These are phyloP conservation scores for Aricia agestis DNA, from an alignment of 1,140 invertebrate genomes.

Conservation along the genomic window DNA sequence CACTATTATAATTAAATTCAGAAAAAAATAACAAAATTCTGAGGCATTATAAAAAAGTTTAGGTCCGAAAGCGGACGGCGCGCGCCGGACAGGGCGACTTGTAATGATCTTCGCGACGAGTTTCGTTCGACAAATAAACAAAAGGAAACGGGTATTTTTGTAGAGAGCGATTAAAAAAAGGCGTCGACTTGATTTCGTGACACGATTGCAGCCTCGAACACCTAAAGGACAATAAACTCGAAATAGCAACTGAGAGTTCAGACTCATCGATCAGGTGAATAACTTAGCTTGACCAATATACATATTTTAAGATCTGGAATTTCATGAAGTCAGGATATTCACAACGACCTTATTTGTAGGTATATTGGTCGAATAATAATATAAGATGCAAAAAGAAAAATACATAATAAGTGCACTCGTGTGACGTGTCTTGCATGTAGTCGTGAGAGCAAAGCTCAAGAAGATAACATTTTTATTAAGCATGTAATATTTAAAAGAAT, in stretches of 20 bases:
- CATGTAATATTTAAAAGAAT: too few species aligned
- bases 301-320: too few species aligned
- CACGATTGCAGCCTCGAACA: conserved; percentile 12
- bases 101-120: conserved; percentile 7
- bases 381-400: too few species aligned
- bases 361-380: too few species aligned
- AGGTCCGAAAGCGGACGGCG: neutral
- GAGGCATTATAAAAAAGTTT: neutral
- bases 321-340: too few species aligned
- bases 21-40: neutral
- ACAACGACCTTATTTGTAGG: too few species aligned
- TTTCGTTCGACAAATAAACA: conserved; percentile 11
- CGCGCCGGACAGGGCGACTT: neutral
- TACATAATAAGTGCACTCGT: too few species aligned
- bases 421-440: too few species aligned
- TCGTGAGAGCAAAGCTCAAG: too few species aligned
- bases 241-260: neutral
- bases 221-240: conserved; percentile 8
- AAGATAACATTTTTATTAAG: too few species aligned
- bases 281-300: neutral
- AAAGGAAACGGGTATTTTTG: conserved; percentile 4
- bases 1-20: too few species aligned
- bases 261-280: neutral
- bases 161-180: conserved; percentile 12
- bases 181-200: conserved; percentile 14